phyloP scores from a whole-genome alignment of 1,140 invertebrate species.

The Panagrolaimus sp. region DNA sequence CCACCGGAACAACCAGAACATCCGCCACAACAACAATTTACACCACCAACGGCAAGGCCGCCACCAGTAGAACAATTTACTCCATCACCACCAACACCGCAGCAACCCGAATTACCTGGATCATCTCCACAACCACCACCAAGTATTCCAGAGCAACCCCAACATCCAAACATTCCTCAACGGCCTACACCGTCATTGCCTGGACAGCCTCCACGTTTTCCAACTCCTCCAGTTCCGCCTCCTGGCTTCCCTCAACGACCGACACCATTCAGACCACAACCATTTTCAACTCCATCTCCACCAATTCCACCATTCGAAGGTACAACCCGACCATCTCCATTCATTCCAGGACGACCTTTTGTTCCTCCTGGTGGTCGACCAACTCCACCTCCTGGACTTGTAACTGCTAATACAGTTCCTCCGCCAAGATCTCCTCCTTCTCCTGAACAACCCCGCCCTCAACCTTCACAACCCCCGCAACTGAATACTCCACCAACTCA shows the following conservation, averaged over 20 bases:
- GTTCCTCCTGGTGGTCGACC: conserved; percentile 1
- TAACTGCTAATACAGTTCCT: not conserved
- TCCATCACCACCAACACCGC: conserved; percentile 6
- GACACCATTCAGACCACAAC: not conserved
- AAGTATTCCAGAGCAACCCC: too few species aligned
- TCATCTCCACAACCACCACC: too few species aligned
- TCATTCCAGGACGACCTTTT: conserved; percentile 19
- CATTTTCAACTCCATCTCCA: conserved; percentile 12
- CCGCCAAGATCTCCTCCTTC: not conserved
- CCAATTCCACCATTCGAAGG: too few species aligned
- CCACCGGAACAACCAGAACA: conserved; percentile 9
- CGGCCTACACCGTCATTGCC: conserved; percentile 13
- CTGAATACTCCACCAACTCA: conserved; percentile 1
- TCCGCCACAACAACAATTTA: not conserved
- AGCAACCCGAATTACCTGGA: conserved; percentile 6
- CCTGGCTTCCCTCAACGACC: conserved; percentile 1
- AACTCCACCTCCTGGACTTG: conserved; percentile 14
- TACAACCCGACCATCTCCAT: too few species aligned
- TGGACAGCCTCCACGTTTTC: conserved; percentile 16
- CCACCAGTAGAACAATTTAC: conserved; percentile 21
- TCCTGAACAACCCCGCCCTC: conserved; percentile 11
- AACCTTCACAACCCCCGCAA: conserved; percentile 15
- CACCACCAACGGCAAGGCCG: not conserved
- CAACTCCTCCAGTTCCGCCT: conserved; percentile 13
- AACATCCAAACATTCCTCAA: not conserved